Evolutionary conservation across 1,140 invertebrate species (phyloP).

Genomic region (Conus betulinus): DNA sequence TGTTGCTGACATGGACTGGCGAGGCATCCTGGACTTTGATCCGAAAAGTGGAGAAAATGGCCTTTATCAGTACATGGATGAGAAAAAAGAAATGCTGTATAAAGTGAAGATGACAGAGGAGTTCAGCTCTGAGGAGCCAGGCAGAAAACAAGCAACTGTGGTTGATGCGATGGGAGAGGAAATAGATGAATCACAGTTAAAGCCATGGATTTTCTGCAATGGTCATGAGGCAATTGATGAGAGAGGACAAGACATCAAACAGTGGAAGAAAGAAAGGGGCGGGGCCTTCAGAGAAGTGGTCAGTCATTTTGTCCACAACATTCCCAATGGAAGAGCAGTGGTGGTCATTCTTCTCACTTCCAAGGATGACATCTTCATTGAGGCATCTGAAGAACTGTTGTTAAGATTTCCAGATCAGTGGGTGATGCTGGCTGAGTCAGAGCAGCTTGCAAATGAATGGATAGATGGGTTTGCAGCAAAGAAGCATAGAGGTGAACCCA

Average conservation of each 20-base stretch:
- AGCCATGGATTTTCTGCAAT: conserved; percentile 62
- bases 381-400: conserved; percentile 59
- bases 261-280: conserved; percentile 61
- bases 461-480: conserved; percentile 49
- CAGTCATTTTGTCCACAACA: conserved; percentile 48
- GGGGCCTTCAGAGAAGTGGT: conserved; percentile 58
- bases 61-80: conserved; percentile 51
- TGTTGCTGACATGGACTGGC: conserved; percentile 47
- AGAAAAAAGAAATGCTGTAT: conserved; percentile 45
- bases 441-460: conserved; percentile 49
- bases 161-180: conserved; percentile 46
- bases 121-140: conserved; percentile 41
- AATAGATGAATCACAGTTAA: conserved; percentile 37
- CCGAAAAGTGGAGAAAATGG: conserved; percentile 39
- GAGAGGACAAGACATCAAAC: conserved; percentile 33
- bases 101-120: conserved; percentile 52
- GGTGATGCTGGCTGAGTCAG: conserved; percentile 54
- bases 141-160: conserved; percentile 17
- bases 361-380: conserved; percentile 58
- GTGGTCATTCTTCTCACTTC: conserved; percentile 59
- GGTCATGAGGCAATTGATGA: conserved; percentile 48
- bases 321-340: conserved; percentile 56
- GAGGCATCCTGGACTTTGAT: conserved; percentile 60
- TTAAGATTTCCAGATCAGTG: conserved; percentile 59
- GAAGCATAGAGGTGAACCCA: conserved; percentile 40